Evolutionary conservation across 2,113 vertebrate genomes (phyloP), one percentile per base, ranked within the genome.

Genomic region (Gobio gobio): DNA sequence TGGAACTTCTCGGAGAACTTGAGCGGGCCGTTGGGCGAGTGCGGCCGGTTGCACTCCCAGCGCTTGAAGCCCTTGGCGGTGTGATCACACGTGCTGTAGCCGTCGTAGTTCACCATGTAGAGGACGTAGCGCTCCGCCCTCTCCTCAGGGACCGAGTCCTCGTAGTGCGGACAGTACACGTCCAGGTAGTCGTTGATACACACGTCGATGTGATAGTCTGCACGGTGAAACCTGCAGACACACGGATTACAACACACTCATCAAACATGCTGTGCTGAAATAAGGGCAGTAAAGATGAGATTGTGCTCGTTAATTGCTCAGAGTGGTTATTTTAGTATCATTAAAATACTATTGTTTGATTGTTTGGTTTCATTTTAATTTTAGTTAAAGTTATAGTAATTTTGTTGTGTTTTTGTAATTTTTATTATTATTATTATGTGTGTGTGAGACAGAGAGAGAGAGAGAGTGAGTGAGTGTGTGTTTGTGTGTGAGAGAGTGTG

Each of bases 1-100:
- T 99, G 98, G 94, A 99, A 99, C 93, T 99, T 99, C 93, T 99
- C 98, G 0, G 98, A 99, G 92, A 99, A 99, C 95, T 99, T 99
- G 93, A 99, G 95, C 0, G 98, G 98, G 85, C 98, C 98, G 2
- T 98, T 99, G 0, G 98, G 96, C 36, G 98, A 98, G 91, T 98
- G 96, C 0, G 98, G 98, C 63, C 98, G 93, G 94, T 99, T 99
- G 91, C 98, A 99, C 91, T 99, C 98, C 98, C 98, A 99, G 89
- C 98, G 96, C 90, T 99, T 99, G 94, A 99, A 99, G 33, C 98
- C 98, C 93, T 99, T 99, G 91, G 97, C 96, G 33, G 97, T 98
- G 87, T 99, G 98, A 94, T 99, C 98, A 0, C 98, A 99, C 58
- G 97, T 96, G 91, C 96, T 99, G 95, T 99, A 99, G 92, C 98